Base-by-base conservation (phyloP, 2,888 invertebrate genomes). In the Campaea margaritaria region DNA sequence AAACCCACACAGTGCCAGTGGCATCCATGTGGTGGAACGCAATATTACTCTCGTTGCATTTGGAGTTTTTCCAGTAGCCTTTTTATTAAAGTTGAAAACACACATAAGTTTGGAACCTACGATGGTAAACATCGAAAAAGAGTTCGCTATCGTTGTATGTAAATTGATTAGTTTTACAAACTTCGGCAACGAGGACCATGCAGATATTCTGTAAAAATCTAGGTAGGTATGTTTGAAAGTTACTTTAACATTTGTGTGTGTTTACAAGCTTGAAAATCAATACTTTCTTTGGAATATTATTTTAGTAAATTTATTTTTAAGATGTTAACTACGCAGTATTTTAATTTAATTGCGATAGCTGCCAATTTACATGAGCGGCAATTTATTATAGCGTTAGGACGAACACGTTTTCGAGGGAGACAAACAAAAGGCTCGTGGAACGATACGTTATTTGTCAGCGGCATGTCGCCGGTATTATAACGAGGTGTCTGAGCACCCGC, bases 401-500 rank as follows among this genome's bases (percentile, higher is more conserved):
- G 38, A 14, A n/a, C 57, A 61, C 53, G 58, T 55, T 73, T 69
- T 66, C 58, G 60, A 57, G 58, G 50, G 52, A 45, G 38, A 36
- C 48, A 68, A 67, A 68, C 62, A 70, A 64, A 72, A 68, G 65
- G 61, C 56, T 52, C 47, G 61, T 62, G 57, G 60, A 66, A 64
- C 68, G 70, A 77, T 76, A 74, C 64, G 58, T 58, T 63, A 68
- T 69, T 69, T 76, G 73, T 74, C 72, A 72, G 42, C 39, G 48
- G 54, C 62, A 59, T 73, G 79, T 78, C 79, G 77, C 61, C 69
- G 75, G 75, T 77, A 74, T 80, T 79, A 79, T 85, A 84, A 86
- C 85, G 78, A 83, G 83, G 78, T 79, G 79, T 76, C 77, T 76
- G 77, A 73, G 75, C 74, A 75, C 80, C 82, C 82, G 77, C 85